Evolutionary conservation across 2,113 vertebrate species (phyloP).

Genomic region (Bambusicola thoracicus): DNA sequence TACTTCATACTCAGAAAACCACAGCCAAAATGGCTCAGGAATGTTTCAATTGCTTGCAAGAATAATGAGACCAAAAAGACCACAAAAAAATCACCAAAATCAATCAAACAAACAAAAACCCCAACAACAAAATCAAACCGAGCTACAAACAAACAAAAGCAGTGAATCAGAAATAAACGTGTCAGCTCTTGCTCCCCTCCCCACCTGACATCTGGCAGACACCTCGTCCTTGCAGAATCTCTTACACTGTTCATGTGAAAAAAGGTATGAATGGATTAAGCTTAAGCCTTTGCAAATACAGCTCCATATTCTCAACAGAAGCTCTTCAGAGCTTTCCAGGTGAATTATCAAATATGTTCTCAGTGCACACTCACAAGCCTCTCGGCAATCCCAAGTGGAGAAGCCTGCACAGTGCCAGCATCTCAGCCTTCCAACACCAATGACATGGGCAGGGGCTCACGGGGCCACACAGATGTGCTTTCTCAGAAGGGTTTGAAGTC

Average conservation of each 20-base stretch:
- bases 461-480: neutral
- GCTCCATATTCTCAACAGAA: constrained; percentile 27
- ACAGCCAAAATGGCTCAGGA: neutral
- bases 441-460: neutral
- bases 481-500: neutral
- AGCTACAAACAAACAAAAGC: neutral
- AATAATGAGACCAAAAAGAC: neutral
- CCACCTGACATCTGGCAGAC: constrained; percentile 14
- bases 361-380: neutral
- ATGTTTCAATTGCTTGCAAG: neutral
- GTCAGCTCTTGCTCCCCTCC: neutral
- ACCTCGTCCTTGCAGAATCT: constrained; percentile 13
- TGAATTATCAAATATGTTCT: constrained; percentile 3
- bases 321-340: constrained; percentile 27
- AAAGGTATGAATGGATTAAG: neutral
- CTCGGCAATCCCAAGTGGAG: neutral
- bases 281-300: constrained; percentile 39
- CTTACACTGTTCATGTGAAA: neutral
- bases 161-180: neutral
- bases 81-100: neutral
- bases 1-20: neutral
- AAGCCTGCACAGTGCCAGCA: neutral
- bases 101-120: neutral
- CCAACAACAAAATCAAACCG: neutral
- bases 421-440: neutral